Evolutionary conservation across 2,888 invertebrate genomes (phyloP).

Genomic region (Noctua fimbriata): DNA sequence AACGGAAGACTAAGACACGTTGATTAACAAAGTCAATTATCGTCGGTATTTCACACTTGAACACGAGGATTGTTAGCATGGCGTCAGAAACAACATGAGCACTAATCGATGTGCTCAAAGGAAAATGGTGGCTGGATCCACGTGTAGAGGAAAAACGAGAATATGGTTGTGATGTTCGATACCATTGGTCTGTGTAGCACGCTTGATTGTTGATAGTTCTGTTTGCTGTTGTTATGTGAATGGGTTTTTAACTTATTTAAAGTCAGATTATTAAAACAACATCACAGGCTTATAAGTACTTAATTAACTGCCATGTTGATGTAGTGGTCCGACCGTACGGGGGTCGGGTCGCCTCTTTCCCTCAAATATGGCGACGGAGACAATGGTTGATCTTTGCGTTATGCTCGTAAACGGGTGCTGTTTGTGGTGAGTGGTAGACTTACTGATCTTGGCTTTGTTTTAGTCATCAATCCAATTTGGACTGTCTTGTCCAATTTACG

Average conservation of each 20-base stretch:
- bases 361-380: too few relatives aligned
- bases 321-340: too few relatives aligned
- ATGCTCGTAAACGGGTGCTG: too few relatives aligned
- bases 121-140: slow-evolving; percentile 16
- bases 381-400: too few relatives aligned
- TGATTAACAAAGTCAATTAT: slow-evolving; percentile 46
- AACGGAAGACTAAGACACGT: slow-evolving; percentile 34
- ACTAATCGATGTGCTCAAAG: slow-evolving; percentile 18
- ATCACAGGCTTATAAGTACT: background rate
- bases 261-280: background rate
- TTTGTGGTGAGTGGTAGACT: too few relatives aligned
- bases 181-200: background rate
- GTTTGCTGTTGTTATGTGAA: background rate
- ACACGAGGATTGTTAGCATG: slow-evolving; percentile 16
- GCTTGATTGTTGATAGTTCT: background rate
- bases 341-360: too few relatives aligned
- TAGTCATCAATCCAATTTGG: too few relatives aligned
- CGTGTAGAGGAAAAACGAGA: slow-evolving; percentile 22
- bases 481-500: too few relatives aligned
- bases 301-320: background rate
- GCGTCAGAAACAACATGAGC: slow-evolving; percentile 22
- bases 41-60: slow-evolving; percentile 47
- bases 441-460: too few relatives aligned
- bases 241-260: background rate
- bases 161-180: background rate